A percentile compares a stretch with the other conserved stretches of the same genome.
phyloP scores from a whole-genome alignment of 2,797 vertebrate species.

The Otus scops region DNA sequence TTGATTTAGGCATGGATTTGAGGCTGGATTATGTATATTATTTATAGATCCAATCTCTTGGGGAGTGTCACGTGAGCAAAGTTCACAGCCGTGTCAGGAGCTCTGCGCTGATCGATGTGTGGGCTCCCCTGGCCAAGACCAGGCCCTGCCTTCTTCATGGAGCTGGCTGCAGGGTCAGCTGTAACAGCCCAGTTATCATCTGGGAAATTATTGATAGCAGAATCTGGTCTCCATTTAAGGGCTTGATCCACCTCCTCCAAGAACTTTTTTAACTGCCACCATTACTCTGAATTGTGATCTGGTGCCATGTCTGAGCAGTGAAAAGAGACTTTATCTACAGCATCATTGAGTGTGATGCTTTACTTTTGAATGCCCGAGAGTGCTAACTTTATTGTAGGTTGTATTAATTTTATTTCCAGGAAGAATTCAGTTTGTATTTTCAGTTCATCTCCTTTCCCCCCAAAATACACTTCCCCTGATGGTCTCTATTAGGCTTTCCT shows the following conservation, averaged over 20 bases:
- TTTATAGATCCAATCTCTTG: neutral
- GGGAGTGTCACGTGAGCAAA: neutral
- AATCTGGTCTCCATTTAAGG: neutral
- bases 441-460: neutral
- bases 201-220: neutral
- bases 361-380: neutral
- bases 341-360: neutral
- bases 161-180: neutral
- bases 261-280: neutral
- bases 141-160: neutral
- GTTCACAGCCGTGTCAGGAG: fast-evolving
- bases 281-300: neutral
- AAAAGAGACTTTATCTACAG: neutral
- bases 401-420: neutral
- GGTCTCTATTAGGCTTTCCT: neutral
- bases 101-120: fast-evolving
- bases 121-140: no score
- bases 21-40: neutral
- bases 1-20: neutral
- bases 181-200: fast-evolving
- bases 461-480: neutral
- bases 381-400: neutral
- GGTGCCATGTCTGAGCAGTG: neutral
- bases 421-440: neutral
- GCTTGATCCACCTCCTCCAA: neutral